Evolutionary conservation across 2,797 vertebrate species (phyloP).

Genomic region (Mionectes olivaceus): DNA sequence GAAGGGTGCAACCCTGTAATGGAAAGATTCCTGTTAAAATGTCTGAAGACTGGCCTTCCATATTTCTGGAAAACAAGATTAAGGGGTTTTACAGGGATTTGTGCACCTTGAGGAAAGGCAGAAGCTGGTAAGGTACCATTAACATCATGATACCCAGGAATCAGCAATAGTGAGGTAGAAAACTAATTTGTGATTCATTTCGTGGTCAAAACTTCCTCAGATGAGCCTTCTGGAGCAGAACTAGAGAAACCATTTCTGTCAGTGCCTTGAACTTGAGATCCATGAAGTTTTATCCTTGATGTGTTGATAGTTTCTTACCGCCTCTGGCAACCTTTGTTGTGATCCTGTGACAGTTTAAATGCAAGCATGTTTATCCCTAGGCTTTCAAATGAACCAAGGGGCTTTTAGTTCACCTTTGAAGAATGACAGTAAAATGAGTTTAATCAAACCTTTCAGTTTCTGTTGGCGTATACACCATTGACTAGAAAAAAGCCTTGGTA

Average conservation of each 20-base stretch:
- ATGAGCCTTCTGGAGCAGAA: background rate
- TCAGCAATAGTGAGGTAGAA: background rate
- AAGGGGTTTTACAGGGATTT: background rate
- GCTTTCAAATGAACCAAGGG: background rate
- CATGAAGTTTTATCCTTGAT: background rate
- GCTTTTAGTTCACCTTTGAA: background rate
- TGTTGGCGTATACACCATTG: background rate
- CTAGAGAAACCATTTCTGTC: background rate
- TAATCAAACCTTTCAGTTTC: background rate
- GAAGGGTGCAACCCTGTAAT: background rate
- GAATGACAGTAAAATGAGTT: background rate
- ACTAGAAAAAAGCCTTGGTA: background rate
- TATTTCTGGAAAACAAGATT: background rate
- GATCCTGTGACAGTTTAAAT: background rate
- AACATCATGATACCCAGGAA: background rate
- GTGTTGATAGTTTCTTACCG: background rate
- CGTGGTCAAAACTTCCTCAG: background rate
- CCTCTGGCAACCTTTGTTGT: background rate
- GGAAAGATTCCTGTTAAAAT: background rate
- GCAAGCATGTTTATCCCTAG: fast-evolving
- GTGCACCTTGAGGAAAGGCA: background rate
- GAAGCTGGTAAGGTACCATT: background rate
- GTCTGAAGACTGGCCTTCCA: background rate
- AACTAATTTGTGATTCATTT: background rate
- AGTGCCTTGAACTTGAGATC: background rate